Base-by-base conservation (phyloP, 2,888 invertebrate genomes). In the Dolomedes plantarius region DNA sequence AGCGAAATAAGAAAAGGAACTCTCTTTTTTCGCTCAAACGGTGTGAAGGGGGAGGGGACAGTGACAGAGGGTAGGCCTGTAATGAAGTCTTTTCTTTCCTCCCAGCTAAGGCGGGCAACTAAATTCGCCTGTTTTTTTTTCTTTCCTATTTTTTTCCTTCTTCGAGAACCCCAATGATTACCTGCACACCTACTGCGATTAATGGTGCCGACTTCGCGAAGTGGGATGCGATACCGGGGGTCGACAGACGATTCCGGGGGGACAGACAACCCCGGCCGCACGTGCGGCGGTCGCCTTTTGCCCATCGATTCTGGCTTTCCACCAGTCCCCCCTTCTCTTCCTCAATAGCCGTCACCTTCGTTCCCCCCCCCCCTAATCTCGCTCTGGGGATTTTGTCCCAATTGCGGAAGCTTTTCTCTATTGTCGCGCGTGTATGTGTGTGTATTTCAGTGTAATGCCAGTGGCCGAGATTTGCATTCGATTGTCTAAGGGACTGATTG, bases 111-210 rank as follows among this genome's bases (percentile, higher is more conserved):
- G 62, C 28, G 81, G 81, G 81, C 65, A 36, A 32, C 41, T 69
- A 39, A 19, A 50, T 31, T 31, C 23, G 50, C 50, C 69, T 71
- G 29, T n/a, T 32, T 32, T 31, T 67, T 67, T n/a, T n/a, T n/a
- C n/a, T n/a, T n/a, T n/a, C n/a, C n/a, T n/a, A n/a, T n/a, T n/a
- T n/a, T n/a, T n/a, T n/a, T n/a, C n/a, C n/a, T n/a, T 32, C n/a
- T 29, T 29, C 56, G 29, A 78, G 83, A 85, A 72, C 79, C 74
- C 79, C 64, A 74, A 64, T 79, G 78, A 86, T 79, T 79, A 79
- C 78, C 85, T 79, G 85, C 85, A 86, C 85, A 86, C 85, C 85
- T 86, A 79, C 78, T 74, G 85, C 62, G 85, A 86, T 86, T 68
- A 86, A 86, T 78, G 79, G 85, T 74, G 78, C 85, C 85, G 85